Percentiles rank a stretch among this genome's conserved stretches.
Evolutionary conservation across 2,113 vertebrate genomes (phyloP).

Genomic region (Ochotona princeps): DNA sequence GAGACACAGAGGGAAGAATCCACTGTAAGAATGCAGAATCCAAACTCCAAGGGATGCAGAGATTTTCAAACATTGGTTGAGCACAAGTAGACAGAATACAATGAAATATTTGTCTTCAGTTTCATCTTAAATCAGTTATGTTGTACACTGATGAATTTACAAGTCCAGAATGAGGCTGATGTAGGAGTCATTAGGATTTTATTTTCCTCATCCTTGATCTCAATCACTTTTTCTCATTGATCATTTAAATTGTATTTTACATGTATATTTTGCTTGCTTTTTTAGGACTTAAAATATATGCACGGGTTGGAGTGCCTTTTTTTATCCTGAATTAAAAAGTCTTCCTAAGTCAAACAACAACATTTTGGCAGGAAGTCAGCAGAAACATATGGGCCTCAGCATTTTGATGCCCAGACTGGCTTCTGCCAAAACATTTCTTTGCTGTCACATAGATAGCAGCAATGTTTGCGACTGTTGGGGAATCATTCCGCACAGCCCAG

Average conservation of each 20-base stretch:
- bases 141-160: not conserved
- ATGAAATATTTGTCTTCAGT: not conserved
- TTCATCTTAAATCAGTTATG: not conserved
- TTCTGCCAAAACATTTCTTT: constrained; percentile 81
- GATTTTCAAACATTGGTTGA: not conserved
- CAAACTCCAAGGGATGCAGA: not conserved
- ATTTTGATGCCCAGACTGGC: constrained; percentile 81
- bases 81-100: not conserved
- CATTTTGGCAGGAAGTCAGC: constrained; percentile 81
- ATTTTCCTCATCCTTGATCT: not conserved
- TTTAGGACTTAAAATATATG: constrained; percentile 51
- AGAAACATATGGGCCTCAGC: constrained; percentile 80
- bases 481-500: constrained; percentile 70
- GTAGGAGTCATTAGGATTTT: not conserved
- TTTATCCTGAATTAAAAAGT: constrained; percentile 76
- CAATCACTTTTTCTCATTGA: not conserved
- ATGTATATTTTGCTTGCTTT: constrained; percentile 41
- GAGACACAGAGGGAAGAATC: not conserved
- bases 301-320: constrained; percentile 58
- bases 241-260: constrained; percentile 34
- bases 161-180: not conserved
- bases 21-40: not conserved
- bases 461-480: constrained; percentile 78
- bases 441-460: constrained; percentile 76
- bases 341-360: constrained; percentile 72